Conservation (phyloP, 1,140 invertebrate genomes). For the Cyrtorhinus lividipennis region DNA sequence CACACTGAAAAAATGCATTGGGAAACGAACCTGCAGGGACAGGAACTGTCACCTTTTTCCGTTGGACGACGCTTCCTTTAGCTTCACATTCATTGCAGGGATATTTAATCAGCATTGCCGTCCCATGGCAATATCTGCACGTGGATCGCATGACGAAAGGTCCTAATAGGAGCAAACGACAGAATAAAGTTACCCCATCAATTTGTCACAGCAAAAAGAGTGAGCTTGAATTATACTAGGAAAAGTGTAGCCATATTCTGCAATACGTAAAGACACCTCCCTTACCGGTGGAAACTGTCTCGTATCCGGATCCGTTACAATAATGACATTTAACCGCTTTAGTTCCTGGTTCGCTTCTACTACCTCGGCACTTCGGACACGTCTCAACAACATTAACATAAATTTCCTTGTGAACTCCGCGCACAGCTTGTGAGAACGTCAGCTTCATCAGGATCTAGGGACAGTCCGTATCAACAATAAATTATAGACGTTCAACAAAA, state of each 20-base stretch:
- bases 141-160: conserved; percentile 96
- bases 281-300: conserved; percentile 59
- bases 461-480: conserved; percentile 5
- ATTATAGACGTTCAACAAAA: background rate
- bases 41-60: conserved; percentile 78
- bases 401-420: conserved; percentile 89
- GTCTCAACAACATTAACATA: conserved; percentile 82
- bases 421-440: conserved; percentile 87
- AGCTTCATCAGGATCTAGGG: conserved; percentile 70
- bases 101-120: conserved; percentile 69
- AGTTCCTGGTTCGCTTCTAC: conserved; percentile 70
- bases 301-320: conserved; percentile 97
- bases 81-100: conserved; percentile 88
- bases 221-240: too few species aligned
- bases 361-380: conserved; percentile 78
- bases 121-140: conserved; percentile 85
- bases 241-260: too few species aligned
- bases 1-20: too few species aligned
- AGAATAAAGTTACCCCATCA: background rate
- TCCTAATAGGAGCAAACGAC: conserved; percentile 41
- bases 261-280: too few species aligned
- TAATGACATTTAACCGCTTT: conserved; percentile 73
- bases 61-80: conserved; percentile 80
- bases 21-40: conserved; percentile 84
- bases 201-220: conserved; percentile 9